Evolutionary conservation across 1,140 invertebrate species (phyloP).

Genomic region (Leptinotarsa undecemlineata): DNA sequence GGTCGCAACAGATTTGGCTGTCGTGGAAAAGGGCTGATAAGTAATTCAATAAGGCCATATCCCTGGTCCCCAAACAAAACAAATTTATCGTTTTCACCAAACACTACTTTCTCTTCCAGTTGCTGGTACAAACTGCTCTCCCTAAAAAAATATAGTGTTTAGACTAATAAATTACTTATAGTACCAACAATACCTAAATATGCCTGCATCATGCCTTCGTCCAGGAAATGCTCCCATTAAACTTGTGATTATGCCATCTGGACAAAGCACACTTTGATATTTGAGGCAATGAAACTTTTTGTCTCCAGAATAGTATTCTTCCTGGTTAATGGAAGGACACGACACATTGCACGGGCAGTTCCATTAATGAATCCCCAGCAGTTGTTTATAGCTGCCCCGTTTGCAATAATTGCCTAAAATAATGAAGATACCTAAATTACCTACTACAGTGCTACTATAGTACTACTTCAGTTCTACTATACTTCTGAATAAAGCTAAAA

Average conservation of each 20-base stretch:
- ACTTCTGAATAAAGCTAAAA: too few relatives aligned
- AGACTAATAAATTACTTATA: too few relatives aligned
- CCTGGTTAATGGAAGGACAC: slow-evolving; percentile 32
- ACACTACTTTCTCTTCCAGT: slow-evolving; percentile 9
- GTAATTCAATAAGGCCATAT: neutral
- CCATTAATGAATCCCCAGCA: slow-evolving; percentile 43
- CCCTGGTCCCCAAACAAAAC: neutral
- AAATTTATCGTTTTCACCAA: neutral
- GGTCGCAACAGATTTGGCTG: neutral
- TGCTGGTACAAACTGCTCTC: slow-evolving; percentile 31
- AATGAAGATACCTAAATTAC: neutral
- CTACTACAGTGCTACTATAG: too few relatives aligned
- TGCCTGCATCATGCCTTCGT: slow-evolving; percentile 16
- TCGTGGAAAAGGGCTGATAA: neutral
- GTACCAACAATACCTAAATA: slow-evolving; percentile 20
- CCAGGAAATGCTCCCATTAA: slow-evolving; percentile 31
- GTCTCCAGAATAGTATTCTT: slow-evolving; percentile 40
- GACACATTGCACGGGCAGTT: slow-evolving; percentile 34
- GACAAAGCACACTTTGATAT: slow-evolving; percentile 40
- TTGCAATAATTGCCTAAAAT: slow-evolving; percentile 21
- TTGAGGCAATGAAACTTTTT: slow-evolving; percentile 38
- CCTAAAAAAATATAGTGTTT: neutral
- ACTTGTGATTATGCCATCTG: slow-evolving; percentile 37
- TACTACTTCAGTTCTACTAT: too few relatives aligned
- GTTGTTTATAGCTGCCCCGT: slow-evolving; percentile 30